A percentile compares a stretch with the other conserved stretches of the same genome.
Evolutionary conservation across 2,797 vertebrate genomes (phyloP).

Genomic region (Malurus splendens): DNA sequence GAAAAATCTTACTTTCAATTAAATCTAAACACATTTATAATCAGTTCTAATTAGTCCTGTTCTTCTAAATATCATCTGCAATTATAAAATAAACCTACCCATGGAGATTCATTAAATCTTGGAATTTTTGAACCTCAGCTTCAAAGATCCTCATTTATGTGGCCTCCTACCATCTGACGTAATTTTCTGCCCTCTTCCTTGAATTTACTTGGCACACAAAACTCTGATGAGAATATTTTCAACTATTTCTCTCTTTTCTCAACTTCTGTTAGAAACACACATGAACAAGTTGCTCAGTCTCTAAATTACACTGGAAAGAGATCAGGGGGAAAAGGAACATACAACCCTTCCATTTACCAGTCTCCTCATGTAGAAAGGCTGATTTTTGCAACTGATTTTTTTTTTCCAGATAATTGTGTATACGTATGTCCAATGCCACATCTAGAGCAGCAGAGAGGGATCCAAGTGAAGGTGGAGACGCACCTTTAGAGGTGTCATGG

Average conservation of each 20-base stretch:
- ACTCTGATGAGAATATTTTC: not conserved
- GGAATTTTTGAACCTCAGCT: conserved; percentile 48
- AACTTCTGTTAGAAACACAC: not conserved
- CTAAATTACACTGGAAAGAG: not conserved
- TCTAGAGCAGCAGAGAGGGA: not conserved
- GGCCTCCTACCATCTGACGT: conserved; percentile 14
- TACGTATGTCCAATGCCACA: not conserved
- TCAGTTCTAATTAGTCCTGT: conserved; percentile 50
- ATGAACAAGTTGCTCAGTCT: not conserved
- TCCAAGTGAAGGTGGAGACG: not conserved
- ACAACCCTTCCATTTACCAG: not conserved
- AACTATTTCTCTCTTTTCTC: not conserved
- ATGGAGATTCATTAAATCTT: conserved; percentile 60
- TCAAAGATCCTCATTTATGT: conserved; percentile 40
- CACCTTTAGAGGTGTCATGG: not conserved
- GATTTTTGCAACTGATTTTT: not conserved
- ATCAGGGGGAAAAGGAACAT: fast-evolving
- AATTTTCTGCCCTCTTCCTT: conserved; percentile 10
- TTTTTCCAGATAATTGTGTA: not conserved
- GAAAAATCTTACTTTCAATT: conserved; percentile 52
- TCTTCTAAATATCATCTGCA: conserved; percentile 63
- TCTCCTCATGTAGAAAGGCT: not conserved
- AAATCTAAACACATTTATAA: conserved; percentile 53
- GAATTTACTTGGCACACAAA: conserved; percentile 9
- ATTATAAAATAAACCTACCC: conserved; percentile 65